Conservation (phyloP, 2,888 invertebrate genomes). For the Hemicrepidius hirtus region DNA sequence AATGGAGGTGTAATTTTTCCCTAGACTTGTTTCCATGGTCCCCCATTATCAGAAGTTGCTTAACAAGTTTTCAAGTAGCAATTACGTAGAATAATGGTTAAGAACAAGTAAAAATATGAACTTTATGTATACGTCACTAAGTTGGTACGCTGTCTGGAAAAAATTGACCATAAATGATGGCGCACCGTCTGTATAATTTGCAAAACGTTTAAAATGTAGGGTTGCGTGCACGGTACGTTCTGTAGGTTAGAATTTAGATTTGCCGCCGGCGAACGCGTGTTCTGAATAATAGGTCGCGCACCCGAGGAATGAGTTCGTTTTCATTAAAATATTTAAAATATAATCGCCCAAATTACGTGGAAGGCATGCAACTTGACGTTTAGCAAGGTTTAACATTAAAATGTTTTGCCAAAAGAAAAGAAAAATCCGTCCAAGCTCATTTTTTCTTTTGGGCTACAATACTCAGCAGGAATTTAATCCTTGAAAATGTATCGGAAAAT, state of each 20-base stretch:
- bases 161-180: slow-evolving; percentile 39
- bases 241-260: slow-evolving; percentile 46
- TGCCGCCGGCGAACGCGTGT: slow-evolving; percentile 49
- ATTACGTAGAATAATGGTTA: slow-evolving; percentile 1
- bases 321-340: slow-evolving; percentile 42
- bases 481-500: too few species aligned
- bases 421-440: not conserved
- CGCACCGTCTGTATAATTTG: slow-evolving; percentile 51
- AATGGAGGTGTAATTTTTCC: too few species aligned
- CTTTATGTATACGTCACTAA: slow-evolving; percentile 5
- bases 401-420: not conserved
- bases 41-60: not conserved
- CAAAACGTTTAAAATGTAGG: slow-evolving; percentile 50
- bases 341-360: slow-evolving; percentile 42
- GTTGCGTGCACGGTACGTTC: slow-evolving; percentile 42
- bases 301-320: slow-evolving; percentile 48
- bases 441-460: not conserved
- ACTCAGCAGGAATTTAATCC: too few species aligned
- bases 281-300: slow-evolving; percentile 50
- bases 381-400: slow-evolving; percentile 8
- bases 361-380: slow-evolving; percentile 42
- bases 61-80: slow-evolving; percentile 7
- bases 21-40: too few species aligned
- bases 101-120: slow-evolving; percentile 8
- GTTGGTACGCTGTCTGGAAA: slow-evolving; percentile 4